Percentiles rank a stretch among this genome's conserved stretches.
phyloP scores from a whole-genome alignment of 2,888 invertebrate genomes.

The Acrobeloides nanus region DNA sequence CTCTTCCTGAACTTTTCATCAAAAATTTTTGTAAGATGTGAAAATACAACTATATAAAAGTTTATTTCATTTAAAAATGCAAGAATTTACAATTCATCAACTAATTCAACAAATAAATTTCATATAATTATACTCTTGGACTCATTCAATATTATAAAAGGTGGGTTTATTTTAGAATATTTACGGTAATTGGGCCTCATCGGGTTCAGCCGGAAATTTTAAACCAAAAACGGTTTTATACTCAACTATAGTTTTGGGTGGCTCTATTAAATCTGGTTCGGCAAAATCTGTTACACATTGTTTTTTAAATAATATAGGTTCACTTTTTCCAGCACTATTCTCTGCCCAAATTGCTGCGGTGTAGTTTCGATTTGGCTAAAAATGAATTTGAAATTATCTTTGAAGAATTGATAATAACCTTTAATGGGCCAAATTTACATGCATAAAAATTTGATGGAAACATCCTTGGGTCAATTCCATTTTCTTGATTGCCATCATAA shows the following conservation, averaged over 20 bases:
- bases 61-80: too few relatives aligned
- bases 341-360: constrained; percentile 50
- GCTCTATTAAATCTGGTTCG: constrained; percentile 41
- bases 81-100: too few relatives aligned
- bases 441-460: constrained; percentile 43
- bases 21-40: too few relatives aligned
- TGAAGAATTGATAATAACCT: constrained; percentile 24
- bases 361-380: constrained; percentile 51
- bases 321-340: constrained; percentile 42
- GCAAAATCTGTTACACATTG: constrained; percentile 47
- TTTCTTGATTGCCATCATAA: constrained; percentile 16
- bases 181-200: too few relatives aligned
- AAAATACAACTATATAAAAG: too few relatives aligned
- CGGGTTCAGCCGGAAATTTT: too few relatives aligned
- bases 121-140: too few relatives aligned
- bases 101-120: too few relatives aligned
- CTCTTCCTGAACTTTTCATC: too few relatives aligned
- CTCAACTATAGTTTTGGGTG: constrained; percentile 36
- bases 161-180: too few relatives aligned
- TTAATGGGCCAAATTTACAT: constrained; percentile 50
- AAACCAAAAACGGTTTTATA: too few relatives aligned
- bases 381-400: constrained; percentile 3
- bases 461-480: constrained; percentile 17
- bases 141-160: too few relatives aligned
- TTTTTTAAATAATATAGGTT: constrained; percentile 29